Conservation (phyloP, 2,113 vertebrate species). For the Gymnogyps californianus region DNA sequence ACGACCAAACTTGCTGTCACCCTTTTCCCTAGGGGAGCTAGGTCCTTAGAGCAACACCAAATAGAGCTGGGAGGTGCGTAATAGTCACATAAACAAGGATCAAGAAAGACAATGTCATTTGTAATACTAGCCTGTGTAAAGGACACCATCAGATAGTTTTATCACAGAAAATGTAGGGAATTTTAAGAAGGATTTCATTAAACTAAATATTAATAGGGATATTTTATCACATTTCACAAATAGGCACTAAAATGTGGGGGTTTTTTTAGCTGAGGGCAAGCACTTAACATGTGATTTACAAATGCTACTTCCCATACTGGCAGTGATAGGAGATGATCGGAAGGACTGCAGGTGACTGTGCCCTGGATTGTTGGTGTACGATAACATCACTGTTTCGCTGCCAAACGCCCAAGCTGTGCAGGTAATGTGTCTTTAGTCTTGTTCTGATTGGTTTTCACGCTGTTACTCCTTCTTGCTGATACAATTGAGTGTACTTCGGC, state of each 20-base stretch:
- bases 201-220: neutral
- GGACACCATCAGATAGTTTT: neutral
- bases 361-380: neutral
- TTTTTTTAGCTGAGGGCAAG: neutral
- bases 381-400: neutral
- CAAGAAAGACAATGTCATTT: neutral
- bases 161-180: neutral
- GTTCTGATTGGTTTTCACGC: neutral
- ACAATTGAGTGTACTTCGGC: neutral
- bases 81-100: neutral
- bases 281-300: neutral
- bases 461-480: neutral
- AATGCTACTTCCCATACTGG: neutral
- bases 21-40: neutral
- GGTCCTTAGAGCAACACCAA: neutral
- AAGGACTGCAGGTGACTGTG: neutral
- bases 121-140: neutral
- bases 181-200: neutral
- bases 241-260: neutral
- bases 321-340: accelerated
- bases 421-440: neutral
- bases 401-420: neutral
- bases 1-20: neutral
- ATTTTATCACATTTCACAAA: neutral
- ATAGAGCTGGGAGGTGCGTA: neutral